phyloP scores from a whole-genome alignment of 2,113 vertebrate genomes.

The Crotophaga sulcirostris region DNA sequence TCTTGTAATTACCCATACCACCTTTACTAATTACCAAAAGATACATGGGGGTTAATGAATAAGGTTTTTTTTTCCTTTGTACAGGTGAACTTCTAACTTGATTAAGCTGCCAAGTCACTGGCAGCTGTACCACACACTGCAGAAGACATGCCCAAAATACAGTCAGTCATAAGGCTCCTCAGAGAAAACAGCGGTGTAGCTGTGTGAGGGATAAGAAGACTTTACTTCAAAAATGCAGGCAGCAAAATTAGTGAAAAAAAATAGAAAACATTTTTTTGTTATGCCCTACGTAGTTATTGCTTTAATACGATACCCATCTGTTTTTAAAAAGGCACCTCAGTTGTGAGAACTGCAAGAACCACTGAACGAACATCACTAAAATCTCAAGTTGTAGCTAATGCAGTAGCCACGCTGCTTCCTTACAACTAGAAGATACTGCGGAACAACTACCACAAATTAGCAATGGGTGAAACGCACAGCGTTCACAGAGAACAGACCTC shows the following conservation, averaged over 20 bases:
- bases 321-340: neutral
- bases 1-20: neutral
- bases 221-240: neutral
- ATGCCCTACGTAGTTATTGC: neutral
- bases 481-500: neutral
- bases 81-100: neutral
- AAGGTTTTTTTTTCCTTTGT: neutral
- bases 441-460: neutral
- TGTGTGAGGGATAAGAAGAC: neutral
- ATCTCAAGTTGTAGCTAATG: neutral
- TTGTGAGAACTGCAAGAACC: neutral
- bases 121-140: neutral
- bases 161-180: neutral
- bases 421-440: neutral
- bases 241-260: neutral
- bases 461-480: rapidly evolving
- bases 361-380: neutral
- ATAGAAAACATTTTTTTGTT: neutral
- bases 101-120: neutral
- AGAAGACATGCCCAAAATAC: neutral
- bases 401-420: neutral
- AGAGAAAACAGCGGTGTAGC: neutral
- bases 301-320: neutral
- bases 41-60: neutral
- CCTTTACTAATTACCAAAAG: neutral